phyloP scores from a whole-genome alignment of 1,140 invertebrate genomes.

The Drosophila nigrodunni region DNA sequence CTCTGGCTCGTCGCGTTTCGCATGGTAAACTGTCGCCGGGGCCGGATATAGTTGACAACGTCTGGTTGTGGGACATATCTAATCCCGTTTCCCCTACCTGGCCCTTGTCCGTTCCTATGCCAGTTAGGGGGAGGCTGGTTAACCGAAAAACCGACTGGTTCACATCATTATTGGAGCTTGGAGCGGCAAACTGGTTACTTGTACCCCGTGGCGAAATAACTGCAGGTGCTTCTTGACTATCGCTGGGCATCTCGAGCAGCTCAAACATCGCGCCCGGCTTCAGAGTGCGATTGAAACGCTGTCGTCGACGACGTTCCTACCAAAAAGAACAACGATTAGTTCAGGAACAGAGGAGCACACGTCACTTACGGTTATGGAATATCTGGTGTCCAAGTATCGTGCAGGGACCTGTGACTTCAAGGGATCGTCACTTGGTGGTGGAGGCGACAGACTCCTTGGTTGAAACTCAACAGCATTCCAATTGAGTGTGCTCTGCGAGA shows the following conservation, averaged over 20 bases:
- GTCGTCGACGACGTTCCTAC: constrained; percentile 25
- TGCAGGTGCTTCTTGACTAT: neutral
- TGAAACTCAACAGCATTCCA: constrained; percentile 36
- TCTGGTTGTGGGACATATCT: neutral
- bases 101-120: constrained; percentile 1
- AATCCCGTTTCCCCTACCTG: neutral
- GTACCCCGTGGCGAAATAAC: neutral
- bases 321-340: neutral
- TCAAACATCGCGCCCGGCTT: constrained; percentile 28
- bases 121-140: constrained; percentile 39
- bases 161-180: neutral
- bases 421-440: too few relatives aligned
- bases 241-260: constrained; percentile 10
- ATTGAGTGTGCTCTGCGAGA: constrained; percentile 28
- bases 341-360: too few relatives aligned
- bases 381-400: neutral
- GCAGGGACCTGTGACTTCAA: neutral
- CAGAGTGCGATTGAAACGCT: constrained; percentile 35
- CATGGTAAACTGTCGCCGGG: neutral
- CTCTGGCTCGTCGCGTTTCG: neutral
- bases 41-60: too few relatives aligned
- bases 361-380: constrained; percentile 25
- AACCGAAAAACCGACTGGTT: constrained; percentile 61
- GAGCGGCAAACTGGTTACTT: neutral
- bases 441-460: neutral